Conservation (phyloP, 2,888 invertebrate genomes). For the Oxyteleia sp. region DNA sequence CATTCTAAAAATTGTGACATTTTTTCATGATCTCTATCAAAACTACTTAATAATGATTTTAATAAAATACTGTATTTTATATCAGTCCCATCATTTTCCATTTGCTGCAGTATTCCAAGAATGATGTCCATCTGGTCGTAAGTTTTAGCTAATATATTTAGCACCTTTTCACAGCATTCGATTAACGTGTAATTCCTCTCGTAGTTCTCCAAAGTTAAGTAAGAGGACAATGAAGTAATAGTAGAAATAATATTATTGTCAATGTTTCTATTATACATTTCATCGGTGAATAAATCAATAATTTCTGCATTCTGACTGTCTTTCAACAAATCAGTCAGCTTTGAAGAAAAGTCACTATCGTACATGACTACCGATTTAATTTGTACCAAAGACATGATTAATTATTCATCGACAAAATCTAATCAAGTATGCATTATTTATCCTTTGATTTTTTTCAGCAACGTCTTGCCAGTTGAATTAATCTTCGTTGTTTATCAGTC, state of each 20-base stretch:
- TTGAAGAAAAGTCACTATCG: constrained; percentile 13
- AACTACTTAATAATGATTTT: constrained; percentile 23
- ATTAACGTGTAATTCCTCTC: constrained; percentile 35
- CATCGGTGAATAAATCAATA: constrained; percentile 6
- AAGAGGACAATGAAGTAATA: constrained; percentile 28
- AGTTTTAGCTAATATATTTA: constrained; percentile 38
- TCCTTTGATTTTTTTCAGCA: too few species aligned
- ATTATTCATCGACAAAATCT: neutral
- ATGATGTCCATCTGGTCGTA: constrained; percentile 61
- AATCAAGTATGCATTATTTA: too few species aligned
- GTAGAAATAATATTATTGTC: constrained; percentile 25
- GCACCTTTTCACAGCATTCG: constrained; percentile 32
- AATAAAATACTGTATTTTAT: constrained; percentile 54
- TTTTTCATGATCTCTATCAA: constrained; percentile 19
- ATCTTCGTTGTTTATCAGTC: constrained; percentile 16
- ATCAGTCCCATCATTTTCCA: constrained; percentile 62
- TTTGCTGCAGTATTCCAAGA: constrained; percentile 65
- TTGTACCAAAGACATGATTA: neutral
- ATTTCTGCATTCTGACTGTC: constrained; percentile 77
- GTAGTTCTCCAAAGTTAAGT: constrained; percentile 41
- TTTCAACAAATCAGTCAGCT: constrained; percentile 84
- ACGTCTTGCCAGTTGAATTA: too few species aligned
- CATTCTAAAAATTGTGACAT: constrained; percentile 50
- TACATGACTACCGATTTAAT: constrained; percentile 12
- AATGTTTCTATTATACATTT: constrained; percentile 5